phyloP scores from a whole-genome alignment of 2,797 vertebrate genomes.

The Epinephelus awoara region DNA sequence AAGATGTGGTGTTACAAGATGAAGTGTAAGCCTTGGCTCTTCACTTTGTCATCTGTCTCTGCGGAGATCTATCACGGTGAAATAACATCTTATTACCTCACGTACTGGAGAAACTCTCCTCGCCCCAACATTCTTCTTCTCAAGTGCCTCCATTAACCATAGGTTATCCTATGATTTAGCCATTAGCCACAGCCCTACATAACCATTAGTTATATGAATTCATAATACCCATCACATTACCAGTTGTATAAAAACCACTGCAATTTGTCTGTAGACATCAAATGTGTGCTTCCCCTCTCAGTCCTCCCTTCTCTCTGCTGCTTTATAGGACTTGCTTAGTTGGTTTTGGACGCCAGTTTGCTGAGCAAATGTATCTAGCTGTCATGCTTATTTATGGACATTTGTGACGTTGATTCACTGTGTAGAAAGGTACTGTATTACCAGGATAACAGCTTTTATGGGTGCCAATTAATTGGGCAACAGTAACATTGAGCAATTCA shows the following conservation, averaged over 20 bases:
- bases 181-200: slow-evolving; percentile 68
- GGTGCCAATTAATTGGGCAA: slow-evolving; percentile 39
- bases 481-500: slow-evolving; percentile 25
- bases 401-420: slow-evolving; percentile 35
- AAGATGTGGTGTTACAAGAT: slow-evolving; percentile 46
- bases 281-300: slow-evolving; percentile 40
- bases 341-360: slow-evolving; percentile 32
- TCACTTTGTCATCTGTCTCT: slow-evolving; percentile 44
- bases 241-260: slow-evolving; percentile 68
- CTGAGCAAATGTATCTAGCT: slow-evolving; percentile 41
- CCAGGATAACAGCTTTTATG: slow-evolving; percentile 27
- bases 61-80: slow-evolving; percentile 42
- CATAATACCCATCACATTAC: slow-evolving; percentile 65
- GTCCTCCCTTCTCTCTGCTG: slow-evolving; percentile 21
- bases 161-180: slow-evolving; percentile 68
- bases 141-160: slow-evolving; percentile 68
- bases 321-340: slow-evolving; percentile 53
- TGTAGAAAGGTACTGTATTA: slow-evolving; percentile 38
- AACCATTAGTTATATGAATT: slow-evolving; percentile 70
- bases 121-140: slow-evolving; percentile 63
- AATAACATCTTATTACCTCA: slow-evolving; percentile 62
- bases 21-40: slow-evolving; percentile 30
- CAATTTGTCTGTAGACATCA: slow-evolving; percentile 69
- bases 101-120: slow-evolving; percentile 55
- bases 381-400: slow-evolving; percentile 46